Base-by-base conservation (phyloP, 2,113 vertebrate species). In the Rallus limicola region DNA sequence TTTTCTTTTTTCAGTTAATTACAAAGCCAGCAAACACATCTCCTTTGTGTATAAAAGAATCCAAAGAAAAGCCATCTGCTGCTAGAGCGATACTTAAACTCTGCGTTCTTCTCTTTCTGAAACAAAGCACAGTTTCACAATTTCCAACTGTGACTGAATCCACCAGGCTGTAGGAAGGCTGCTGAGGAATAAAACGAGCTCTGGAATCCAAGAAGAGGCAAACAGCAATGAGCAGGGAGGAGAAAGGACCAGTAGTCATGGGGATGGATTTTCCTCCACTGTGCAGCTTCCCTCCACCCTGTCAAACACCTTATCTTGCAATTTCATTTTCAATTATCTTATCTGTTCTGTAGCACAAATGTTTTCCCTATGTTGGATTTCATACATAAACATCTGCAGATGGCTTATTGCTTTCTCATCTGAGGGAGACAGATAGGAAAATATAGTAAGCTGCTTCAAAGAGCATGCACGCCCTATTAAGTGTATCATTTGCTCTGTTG, bases 211-310 rank as follows among this genome's bases (percentile, higher is more conserved):
- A 71, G 55, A 52, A 60, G 83, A 87, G 78, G 34, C 13, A 6
- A 94, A 89, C 50, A 81, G 85, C 93, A 82, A 50, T 83, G 84
- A 86, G 86, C 80, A 76, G 95, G 96, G 96, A 98, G 97, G 97
- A 97, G 98, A 84, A 89, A 95, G 90, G 83, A 95, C 62, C 91
- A 91, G 96, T 93, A 96, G 91, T 90, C 95, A 96, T 88, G 86
- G 92, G 93, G 95, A 97, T 93, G 77, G 87, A 38, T 94, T 95
- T 86, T 77, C 76, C 82, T 93, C 70, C 59, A 10, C 80, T 60
- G 50, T 42, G 80, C 33, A 11, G 82, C 92, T 95, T 90, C 88
- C 58, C 92, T 86, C 91, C 75, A 13, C 92, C 94, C 83, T 17
- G 21, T 75, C 92, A 82, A 91, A 90, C 62, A 87, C 34, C 69